Conservation (phyloP, 2,113 vertebrate genomes). For the Rhinolophus ferrumequinum region DNA sequence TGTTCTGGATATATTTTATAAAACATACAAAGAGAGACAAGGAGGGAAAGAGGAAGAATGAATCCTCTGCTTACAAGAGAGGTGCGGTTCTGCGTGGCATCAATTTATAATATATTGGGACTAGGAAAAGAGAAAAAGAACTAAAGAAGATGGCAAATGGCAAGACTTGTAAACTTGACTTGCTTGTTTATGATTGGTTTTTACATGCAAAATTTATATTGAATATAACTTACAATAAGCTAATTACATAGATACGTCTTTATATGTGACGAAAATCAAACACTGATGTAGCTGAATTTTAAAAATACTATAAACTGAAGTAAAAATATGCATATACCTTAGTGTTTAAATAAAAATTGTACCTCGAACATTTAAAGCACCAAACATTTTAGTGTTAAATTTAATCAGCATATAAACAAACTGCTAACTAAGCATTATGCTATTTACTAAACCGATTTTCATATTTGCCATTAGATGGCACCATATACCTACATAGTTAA, state of each 20-base stretch:
- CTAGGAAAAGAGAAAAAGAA: background rate
- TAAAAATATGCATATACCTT: background rate
- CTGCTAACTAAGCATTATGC: background rate
- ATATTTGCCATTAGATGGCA: constrained; percentile 81
- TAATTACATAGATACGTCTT: background rate
- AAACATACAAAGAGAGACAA: background rate
- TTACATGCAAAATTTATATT: background rate
- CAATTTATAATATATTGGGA: background rate
- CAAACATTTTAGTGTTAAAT: constrained; percentile 7
- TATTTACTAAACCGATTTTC: constrained; percentile 41
- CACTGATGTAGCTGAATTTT: background rate
- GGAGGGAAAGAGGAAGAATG: background rate
- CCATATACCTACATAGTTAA: constrained; percentile 54
- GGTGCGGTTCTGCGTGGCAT: background rate
- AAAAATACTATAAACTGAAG: background rate
- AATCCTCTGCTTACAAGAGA: background rate
- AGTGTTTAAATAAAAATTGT: constrained; percentile 6
- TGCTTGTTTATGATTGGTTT: constrained; percentile 18
- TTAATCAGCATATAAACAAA: background rate
- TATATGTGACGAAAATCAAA: constrained; percentile 8
- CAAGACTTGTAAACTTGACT: background rate
- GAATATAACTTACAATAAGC: constrained; percentile 1
- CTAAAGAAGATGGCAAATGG: background rate
- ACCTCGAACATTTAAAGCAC: background rate
- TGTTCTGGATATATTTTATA: background rate